These are phyloP conservation scores for Daubentonia madagascariensis DNA, from an alignment of 2,113 vertebrate species.

Conservation along the genomic window DNA sequence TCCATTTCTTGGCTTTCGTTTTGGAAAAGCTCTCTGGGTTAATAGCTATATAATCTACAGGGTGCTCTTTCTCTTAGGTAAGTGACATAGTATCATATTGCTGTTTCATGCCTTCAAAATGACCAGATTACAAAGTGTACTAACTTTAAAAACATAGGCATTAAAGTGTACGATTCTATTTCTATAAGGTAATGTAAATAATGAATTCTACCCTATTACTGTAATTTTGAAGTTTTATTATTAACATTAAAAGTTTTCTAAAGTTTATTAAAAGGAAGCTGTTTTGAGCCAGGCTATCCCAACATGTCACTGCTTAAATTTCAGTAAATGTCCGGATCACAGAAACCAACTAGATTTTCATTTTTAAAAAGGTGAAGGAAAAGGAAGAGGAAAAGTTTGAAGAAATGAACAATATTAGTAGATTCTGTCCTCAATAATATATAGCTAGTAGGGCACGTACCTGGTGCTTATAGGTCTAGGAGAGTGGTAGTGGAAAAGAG, in stretches of 20 bases:
- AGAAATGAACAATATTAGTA: background rate
- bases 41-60: background rate
- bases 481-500: background rate
- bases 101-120: background rate
- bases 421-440: background rate
- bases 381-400: background rate
- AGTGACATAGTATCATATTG: background rate
- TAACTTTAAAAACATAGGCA: background rate
- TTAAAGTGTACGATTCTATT: background rate
- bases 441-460: background rate
- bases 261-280: background rate
- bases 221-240: background rate
- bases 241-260: background rate
- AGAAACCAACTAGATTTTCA: background rate
- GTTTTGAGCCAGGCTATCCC: background rate
- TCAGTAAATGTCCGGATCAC: background rate
- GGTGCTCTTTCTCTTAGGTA: background rate
- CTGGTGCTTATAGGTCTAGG: background rate
- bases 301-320: constrained; percentile 6
- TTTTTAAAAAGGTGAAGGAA: constrained; percentile 34
- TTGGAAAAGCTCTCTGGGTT: background rate
- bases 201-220: background rate
- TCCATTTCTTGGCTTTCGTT: background rate
- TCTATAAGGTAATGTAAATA: background rate
- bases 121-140: background rate